Conservation (phyloP, 2,797 vertebrate genomes). For the Ataeniobius toweri region DNA sequence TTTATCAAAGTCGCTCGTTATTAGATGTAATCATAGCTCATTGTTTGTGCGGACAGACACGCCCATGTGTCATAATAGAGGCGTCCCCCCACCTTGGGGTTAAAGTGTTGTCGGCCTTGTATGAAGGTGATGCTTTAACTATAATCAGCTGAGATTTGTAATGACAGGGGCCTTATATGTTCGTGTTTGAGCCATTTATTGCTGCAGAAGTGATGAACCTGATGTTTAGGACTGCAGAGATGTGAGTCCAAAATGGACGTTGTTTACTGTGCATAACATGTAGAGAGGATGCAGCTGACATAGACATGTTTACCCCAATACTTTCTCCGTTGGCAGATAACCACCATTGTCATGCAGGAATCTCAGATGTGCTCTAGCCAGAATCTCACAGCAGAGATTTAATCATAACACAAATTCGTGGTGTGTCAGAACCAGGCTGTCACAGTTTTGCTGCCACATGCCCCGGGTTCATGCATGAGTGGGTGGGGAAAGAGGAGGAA, state of each 20-base stretch:
- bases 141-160: background rate
- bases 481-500: slow-evolving; percentile 10
- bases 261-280: slow-evolving; percentile 13
- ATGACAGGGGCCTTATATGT: background rate
- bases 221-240: background rate
- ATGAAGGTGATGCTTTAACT: background rate
- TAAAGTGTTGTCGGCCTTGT: background rate
- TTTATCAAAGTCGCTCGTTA: background rate
- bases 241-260: slow-evolving; percentile 57
- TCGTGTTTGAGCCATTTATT: slow-evolving; percentile 2
- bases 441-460: slow-evolving; percentile 41
- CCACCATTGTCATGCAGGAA: background rate
- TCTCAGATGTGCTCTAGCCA: background rate
- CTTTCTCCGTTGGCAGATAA: background rate
- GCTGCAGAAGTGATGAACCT: background rate
- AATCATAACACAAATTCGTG: slow-evolving; percentile 16
- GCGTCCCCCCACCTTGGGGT: slow-evolving; percentile 2
- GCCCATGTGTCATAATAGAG: slow-evolving; percentile 56
- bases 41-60: slow-evolving; percentile 44
- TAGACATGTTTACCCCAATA: background rate
- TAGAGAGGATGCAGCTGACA: background rate
- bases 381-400: background rate
- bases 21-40: background rate
- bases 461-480: slow-evolving; percentile 42
- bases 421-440: slow-evolving; percentile 21